A percentile compares a stretch with the other conserved stretches of the same genome.
Conservation (phyloP, 2,113 vertebrate genomes). For the Tupaia chinensis region DNA sequence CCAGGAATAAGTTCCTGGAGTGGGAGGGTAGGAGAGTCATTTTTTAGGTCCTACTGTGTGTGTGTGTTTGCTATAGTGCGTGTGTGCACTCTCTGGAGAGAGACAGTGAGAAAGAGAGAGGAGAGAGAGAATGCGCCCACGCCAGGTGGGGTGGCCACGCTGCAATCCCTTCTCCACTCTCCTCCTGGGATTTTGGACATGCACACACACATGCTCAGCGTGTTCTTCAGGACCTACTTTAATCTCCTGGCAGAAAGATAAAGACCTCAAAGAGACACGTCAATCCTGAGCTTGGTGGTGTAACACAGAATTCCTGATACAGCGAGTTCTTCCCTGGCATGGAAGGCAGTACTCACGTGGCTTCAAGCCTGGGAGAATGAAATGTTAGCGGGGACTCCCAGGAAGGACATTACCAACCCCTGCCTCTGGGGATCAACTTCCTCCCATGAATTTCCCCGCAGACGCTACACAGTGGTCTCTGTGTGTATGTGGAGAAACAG, state of each 20-base stretch:
- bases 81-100: no score
- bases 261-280: not conserved
- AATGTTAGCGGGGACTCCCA: not conserved
- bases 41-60: no score
- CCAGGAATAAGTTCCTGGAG: not conserved
- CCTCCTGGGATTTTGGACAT: no score
- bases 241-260: not conserved
- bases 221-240: conserved; percentile 14
- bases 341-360: not conserved
- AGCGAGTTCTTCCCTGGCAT: not conserved
- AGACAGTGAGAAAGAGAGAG: no score
- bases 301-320: not conserved
- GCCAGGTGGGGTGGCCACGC: no score
- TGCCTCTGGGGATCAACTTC: not conserved
- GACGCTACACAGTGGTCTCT: not conserved
- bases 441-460: not conserved
- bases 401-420: not conserved
- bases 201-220: no score
- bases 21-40: not conserved
- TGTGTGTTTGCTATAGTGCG: no score
- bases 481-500: not conserved
- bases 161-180: no score
- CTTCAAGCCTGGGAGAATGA: not conserved
- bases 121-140: no score
- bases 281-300: conserved; percentile 5